Evolutionary conservation across 1,140 invertebrate species (phyloP).

Genomic region (Pemphigus obesinymphae): DNA sequence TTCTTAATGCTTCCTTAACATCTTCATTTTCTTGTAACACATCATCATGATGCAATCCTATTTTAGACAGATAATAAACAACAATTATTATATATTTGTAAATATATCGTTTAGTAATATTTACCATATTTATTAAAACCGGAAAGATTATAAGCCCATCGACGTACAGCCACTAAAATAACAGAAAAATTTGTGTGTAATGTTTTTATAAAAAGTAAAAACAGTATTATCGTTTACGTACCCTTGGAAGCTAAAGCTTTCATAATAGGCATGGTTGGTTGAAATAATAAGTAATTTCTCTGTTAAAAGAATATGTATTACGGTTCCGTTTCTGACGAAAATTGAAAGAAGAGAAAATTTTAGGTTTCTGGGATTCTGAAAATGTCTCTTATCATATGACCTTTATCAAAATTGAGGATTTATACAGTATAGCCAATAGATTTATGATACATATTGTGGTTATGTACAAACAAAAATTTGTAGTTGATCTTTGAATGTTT

Average conservation of each 20-base stretch:
- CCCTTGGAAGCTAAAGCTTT: conserved; percentile 15
- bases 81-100: neutral
- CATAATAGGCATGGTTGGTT: neutral
- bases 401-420: neutral
- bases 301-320: too few relatives aligned
- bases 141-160: conserved; percentile 33
- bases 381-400: neutral
- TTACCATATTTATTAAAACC: conserved; percentile 35
- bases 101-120: neutral
- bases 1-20: conserved; percentile 72
- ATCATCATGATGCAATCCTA: conserved; percentile 74
- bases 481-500: too few relatives aligned
- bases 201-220: neutral
- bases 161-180: conserved; percentile 11
- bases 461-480: too few relatives aligned
- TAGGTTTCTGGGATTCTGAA: too few relatives aligned
- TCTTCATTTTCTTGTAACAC: conserved; percentile 63
- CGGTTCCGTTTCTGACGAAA: too few relatives aligned
- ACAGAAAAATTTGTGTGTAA: neutral
- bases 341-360: too few relatives aligned
- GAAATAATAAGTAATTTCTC: neutral
- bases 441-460: too few relatives aligned
- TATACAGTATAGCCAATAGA: neutral
- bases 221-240: neutral
- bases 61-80: neutral